phyloP scores from a whole-genome alignment of 2,113 vertebrate species.

The human region DNA sequence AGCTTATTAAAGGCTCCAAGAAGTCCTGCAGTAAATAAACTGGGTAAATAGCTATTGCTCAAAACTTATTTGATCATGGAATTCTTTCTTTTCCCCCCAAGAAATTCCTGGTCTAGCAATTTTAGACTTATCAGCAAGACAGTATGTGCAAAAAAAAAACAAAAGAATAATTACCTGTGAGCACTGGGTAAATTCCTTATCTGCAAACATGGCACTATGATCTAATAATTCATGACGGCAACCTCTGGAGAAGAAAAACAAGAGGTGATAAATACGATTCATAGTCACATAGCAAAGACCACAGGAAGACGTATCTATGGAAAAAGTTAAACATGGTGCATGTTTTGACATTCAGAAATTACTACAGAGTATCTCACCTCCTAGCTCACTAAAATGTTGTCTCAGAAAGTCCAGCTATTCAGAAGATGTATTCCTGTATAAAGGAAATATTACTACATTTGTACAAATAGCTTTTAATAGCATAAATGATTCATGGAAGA shows the following conservation, averaged over 20 bases:
- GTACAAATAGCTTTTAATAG: neutral
- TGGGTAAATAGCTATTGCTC: neutral
- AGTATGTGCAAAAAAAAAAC: neutral
- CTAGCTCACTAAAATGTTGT: neutral
- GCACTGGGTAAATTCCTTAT: conserved; percentile 90
- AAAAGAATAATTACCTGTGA: conserved; percentile 85
- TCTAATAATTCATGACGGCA: conserved; percentile 90
- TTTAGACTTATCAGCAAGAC: neutral
- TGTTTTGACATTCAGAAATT: conserved; percentile 38
- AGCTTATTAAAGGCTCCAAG: neutral
- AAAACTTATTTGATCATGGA: neutral
- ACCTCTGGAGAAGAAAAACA: conserved; percentile 84
- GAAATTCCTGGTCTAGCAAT: neutral
- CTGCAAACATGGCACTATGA: conserved; percentile 89
- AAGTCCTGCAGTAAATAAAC: neutral
- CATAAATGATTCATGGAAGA: neutral
- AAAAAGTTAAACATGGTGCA: neutral
- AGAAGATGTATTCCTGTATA: neutral
- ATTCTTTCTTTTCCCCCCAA: neutral
- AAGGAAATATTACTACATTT: neutral
- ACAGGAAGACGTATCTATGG: neutral
- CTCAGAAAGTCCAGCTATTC: neutral
- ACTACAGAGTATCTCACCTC: neutral
- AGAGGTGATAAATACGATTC: neutral
- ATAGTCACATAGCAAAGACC: neutral